A percentile compares a stretch with the other conserved stretches of the same genome.
phyloP scores from a whole-genome alignment of 2,797 vertebrate species.

The Salmo trutta region DNA sequence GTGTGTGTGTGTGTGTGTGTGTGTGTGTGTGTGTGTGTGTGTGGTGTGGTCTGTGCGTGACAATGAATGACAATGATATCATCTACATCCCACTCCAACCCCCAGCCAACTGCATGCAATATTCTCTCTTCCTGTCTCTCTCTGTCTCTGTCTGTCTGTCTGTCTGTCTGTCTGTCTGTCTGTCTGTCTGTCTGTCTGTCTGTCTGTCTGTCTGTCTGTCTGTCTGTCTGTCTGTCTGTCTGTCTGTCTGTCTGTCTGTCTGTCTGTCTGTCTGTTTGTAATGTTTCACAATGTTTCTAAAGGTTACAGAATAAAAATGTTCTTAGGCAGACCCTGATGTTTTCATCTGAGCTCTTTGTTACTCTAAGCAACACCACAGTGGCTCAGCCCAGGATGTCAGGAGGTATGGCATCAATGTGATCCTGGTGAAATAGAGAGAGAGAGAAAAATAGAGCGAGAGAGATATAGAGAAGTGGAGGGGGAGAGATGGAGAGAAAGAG shows the following conservation, averaged over 20 bases:
- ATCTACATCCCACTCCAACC: slow-evolving; percentile 36
- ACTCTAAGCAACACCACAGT: slow-evolving; percentile 13
- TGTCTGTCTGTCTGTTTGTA: background rate
- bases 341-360: no score
- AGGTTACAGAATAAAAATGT: no score
- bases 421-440: background rate
- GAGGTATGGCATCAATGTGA: background rate
- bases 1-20: slow-evolving; percentile 15
- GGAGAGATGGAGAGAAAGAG: slow-evolving; percentile 22
- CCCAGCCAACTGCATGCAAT: slow-evolving; percentile 49
- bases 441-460: no score
- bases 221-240: background rate
- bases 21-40: slow-evolving; percentile 23
- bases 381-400: background rate
- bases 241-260: background rate
- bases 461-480: slow-evolving; percentile 13
- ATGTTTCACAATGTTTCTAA: no score
- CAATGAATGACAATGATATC: slow-evolving; percentile 41
- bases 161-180: background rate
- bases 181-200: no score
- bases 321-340: no score
- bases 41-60: slow-evolving; percentile 19
- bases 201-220: background rate
- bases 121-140: slow-evolving; percentile 25
- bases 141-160: background rate